These are phyloP conservation scores for Setophaga petechia DNA, from an alignment of 2,113 vertebrate genomes.

Conservation along the genomic window DNA sequence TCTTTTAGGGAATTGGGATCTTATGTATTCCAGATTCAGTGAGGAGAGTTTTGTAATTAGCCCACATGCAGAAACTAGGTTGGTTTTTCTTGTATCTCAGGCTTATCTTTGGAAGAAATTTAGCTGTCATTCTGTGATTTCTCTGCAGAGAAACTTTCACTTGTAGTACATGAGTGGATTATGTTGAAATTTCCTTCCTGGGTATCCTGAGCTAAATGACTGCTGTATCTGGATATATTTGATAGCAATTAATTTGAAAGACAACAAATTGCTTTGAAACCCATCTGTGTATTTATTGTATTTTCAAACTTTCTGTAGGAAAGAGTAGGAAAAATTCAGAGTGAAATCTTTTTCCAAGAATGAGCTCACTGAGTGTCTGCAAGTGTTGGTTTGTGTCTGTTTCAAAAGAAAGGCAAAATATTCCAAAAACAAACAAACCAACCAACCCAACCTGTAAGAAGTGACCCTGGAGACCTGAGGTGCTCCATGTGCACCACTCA, in stretches of 20 bases:
- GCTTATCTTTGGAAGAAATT: not conserved
- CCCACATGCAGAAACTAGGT: not conserved
- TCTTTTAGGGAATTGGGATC: not conserved
- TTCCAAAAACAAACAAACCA: not conserved
- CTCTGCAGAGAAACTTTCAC: not conserved
- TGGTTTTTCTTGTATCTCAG: not conserved
- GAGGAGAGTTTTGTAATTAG: not conserved
- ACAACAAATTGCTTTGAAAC: not conserved
- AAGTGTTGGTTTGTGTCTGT: not conserved
- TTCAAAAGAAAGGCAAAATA: not conserved
- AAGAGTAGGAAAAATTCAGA: not conserved
- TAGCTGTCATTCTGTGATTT: accelerated
- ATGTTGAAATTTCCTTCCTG: not conserved
- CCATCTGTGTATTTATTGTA: accelerated
- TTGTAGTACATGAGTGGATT: not conserved
- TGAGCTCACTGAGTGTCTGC: not conserved
- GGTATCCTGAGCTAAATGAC: not conserved
- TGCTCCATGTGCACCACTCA: not conserved
- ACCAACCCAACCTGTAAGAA: not conserved
- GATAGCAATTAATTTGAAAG: not conserved
- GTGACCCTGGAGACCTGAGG: accelerated
- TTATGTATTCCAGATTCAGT: not conserved
- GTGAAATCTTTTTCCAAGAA: not conserved
- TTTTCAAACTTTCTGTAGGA: not conserved
- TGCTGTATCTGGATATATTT: not conserved